phyloP scores from a whole-genome alignment of 2,888 invertebrate genomes.

The Serripes groenlandicus region DNA sequence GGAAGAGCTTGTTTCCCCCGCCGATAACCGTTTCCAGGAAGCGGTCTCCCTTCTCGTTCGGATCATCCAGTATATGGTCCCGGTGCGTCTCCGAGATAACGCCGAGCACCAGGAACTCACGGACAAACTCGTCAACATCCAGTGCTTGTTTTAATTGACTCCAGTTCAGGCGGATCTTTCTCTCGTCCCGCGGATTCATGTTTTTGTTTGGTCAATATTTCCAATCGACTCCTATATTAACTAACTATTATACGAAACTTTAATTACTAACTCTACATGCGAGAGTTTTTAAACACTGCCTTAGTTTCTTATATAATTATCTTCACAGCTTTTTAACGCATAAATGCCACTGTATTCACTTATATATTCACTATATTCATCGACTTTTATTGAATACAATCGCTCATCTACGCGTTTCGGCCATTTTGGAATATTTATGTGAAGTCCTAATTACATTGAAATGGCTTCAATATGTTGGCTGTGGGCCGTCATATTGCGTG shows the following conservation, averaged over 20 bases:
- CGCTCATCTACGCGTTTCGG: background rate
- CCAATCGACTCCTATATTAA: background rate
- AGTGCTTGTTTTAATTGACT: slow-evolving; percentile 68
- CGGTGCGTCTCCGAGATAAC: slow-evolving; percentile 57
- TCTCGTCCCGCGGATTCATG: slow-evolving; percentile 67
- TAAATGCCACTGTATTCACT: too few relatives aligned
- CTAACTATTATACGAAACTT: too few relatives aligned
- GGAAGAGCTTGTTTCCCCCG: slow-evolving; percentile 67
- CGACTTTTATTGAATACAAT: background rate
- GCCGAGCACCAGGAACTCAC: slow-evolving; percentile 61
- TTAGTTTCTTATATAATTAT: too few relatives aligned
- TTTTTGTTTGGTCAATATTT: background rate
- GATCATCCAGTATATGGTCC: slow-evolving; percentile 56
- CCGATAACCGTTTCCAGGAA: slow-evolving; percentile 68
- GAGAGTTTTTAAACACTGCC: too few relatives aligned
- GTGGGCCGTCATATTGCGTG: background rate
- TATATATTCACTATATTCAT: too few relatives aligned
- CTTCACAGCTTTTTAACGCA: too few relatives aligned
- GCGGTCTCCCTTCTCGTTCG: slow-evolving; percentile 65
- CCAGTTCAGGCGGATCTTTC: slow-evolving; percentile 67
- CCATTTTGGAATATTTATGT: slow-evolving; percentile 17
- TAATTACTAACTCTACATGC: too few relatives aligned
- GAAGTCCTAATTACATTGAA: background rate
- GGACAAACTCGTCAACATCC: slow-evolving; percentile 67
- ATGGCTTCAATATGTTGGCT: background rate